Base-by-base conservation (phyloP, 2,888 invertebrate species). In the Allolobophora icterica region DNA sequence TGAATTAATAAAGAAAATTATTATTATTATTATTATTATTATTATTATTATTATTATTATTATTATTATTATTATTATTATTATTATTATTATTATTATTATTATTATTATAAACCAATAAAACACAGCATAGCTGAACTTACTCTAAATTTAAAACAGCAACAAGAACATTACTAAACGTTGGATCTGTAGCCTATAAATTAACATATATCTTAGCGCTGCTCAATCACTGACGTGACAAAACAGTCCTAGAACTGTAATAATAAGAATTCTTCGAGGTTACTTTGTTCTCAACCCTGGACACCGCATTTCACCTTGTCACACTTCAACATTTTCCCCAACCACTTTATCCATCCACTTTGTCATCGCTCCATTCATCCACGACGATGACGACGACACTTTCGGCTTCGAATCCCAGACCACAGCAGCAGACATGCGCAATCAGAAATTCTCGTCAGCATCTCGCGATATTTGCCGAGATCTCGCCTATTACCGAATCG, bases 281-380 rank as follows among this genome's bases (percentile, higher is more conserved):
- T 71, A n/a, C n/a, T 71, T 71, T 71, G 11, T 71, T 30, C 71
- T 71, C n/a, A 71, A 1, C 71, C 71, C 71, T 71, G 71, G n/a
- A n/a, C 71, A n/a, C 71, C 71, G n/a, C 71, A 30, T 71, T 71
- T 71, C 71, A 71, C 71, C 71, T 71, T 71, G 71, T 71, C 71
- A 71, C n/a, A 8, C n/a, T n/a, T 71, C 71, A n/a, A 71, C 71
- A 30, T 71, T 71, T 71, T 71, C 71, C 71, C 30, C 30, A 71
- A 4, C 71, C 71, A n/a, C 71, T 71, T 71, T n/a, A n/a, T 71
- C 71, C 71, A n/a, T 71, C 71, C 71, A 71, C 71, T 71, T 71
- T 71, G 30, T n/a, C 71, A 6, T 71, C 11, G 71, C n/a, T 71
- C 71, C 71, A n/a, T 71, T 13, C 13, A 71, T 71, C n/a, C 71